These are phyloP conservation scores for Epistrophe grossulariae DNA, from an alignment of 2,888 invertebrate species.

Conservation along the genomic window DNA sequence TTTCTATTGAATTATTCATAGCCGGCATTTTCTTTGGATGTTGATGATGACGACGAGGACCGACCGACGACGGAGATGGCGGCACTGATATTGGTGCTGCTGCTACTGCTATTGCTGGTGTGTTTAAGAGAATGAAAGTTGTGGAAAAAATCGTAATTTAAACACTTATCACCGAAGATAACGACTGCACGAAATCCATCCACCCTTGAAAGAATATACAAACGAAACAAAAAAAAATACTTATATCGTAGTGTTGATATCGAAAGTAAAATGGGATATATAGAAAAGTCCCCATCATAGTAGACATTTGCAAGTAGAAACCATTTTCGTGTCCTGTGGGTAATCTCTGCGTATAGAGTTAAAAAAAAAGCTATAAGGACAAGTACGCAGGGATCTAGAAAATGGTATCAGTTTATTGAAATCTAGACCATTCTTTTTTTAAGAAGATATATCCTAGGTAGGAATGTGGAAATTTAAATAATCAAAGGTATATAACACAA, in stretches of 20 bases:
- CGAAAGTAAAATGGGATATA: slow-evolving; percentile 30
- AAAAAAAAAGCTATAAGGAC: not conserved
- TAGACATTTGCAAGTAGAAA: slow-evolving; percentile 69
- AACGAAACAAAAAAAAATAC: not conserved
- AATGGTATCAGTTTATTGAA: slow-evolving; percentile 70
- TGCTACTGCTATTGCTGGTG: not conserved
- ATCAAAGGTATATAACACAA: slow-evolving; percentile 15
- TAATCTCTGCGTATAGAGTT: slow-evolving; percentile 36
- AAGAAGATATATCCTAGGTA: not conserved
- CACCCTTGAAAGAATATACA: slow-evolving; percentile 12
- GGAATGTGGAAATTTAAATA: slow-evolving; percentile 56
- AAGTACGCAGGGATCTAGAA: slow-evolving; percentile 16
- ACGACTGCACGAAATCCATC: slow-evolving; percentile 46
- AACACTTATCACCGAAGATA: slow-evolving; percentile 73
- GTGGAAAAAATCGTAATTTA: slow-evolving; percentile 73
- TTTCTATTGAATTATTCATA: slow-evolving; percentile 73
- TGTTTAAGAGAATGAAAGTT: slow-evolving; percentile 32
- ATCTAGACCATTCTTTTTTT: slow-evolving; percentile 64
- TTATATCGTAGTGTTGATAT: slow-evolving; percentile 32
- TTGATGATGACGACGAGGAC: slow-evolving; percentile 25
- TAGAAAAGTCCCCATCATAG: slow-evolving; percentile 26
- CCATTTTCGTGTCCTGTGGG: slow-evolving; percentile 40
- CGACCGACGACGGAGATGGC: not conserved
- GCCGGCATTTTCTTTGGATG: slow-evolving; percentile 38
- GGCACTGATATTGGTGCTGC: slow-evolving; percentile 30